These are phyloP conservation scores for Cheiracanthium punctorium DNA, from an alignment of 2,888 invertebrate genomes.

Conservation along the genomic window DNA sequence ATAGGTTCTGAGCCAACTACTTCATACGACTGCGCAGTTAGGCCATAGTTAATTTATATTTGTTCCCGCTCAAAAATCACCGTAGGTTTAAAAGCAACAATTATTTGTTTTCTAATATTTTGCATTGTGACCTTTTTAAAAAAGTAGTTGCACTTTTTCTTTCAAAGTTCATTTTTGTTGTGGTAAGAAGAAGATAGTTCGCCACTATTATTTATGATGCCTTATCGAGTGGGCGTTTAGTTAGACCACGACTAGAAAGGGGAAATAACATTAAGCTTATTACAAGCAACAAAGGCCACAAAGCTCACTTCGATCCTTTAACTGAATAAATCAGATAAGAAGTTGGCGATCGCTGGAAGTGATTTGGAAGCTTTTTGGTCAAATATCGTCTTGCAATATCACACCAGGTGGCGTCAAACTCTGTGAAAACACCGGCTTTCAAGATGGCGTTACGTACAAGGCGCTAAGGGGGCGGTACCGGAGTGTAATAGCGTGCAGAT, in stretches of 20 bases:
- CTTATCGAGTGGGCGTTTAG: constrained; percentile 48
- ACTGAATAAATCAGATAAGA: constrained; percentile 59
- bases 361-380: constrained; percentile 50
- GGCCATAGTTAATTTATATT: too few relatives aligned
- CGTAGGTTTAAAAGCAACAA: too few relatives aligned
- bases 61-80: too few relatives aligned
- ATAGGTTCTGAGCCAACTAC: too few relatives aligned
- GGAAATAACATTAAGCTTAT: constrained; percentile 49
- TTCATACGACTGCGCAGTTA: too few relatives aligned
- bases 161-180: too few relatives aligned
- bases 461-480: constrained; percentile 54
- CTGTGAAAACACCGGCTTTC: constrained; percentile 22
- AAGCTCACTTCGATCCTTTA: constrained; percentile 40
- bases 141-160: too few relatives aligned
- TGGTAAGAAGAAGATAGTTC: constrained; percentile 13
- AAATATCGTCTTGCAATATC: constrained; percentile 46
- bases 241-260: constrained; percentile 21
- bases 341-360: constrained; percentile 32
- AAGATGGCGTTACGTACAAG: constrained; percentile 47
- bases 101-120: too few relatives aligned
- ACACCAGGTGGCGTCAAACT: constrained; percentile 54
- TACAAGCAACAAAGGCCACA: constrained; percentile 53
- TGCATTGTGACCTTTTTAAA: neutral
- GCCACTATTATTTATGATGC: constrained; percentile 52
- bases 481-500: constrained; percentile 59